A percentile compares a stretch with the other conserved stretches of the same genome.
Conservation (phyloP, 2,888 invertebrate species). For the Sphaerophoria taeniata region DNA sequence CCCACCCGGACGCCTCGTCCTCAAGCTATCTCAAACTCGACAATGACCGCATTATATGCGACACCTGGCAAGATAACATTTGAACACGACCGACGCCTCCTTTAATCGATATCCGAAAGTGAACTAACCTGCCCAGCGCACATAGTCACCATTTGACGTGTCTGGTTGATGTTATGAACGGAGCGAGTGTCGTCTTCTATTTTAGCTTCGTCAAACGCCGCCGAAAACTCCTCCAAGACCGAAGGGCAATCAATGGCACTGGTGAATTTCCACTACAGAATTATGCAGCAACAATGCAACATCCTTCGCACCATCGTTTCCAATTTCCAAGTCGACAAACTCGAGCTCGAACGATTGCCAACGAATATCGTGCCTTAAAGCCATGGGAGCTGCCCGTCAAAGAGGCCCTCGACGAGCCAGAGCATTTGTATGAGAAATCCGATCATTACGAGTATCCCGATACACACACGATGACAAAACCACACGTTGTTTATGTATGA, state of each 20-base stretch:
- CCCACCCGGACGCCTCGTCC: conserved; percentile 48
- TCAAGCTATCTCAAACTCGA: conserved; percentile 79
- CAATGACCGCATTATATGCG: conserved; percentile 81
- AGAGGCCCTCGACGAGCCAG: conserved; percentile 81
- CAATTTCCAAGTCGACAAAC: conserved; percentile 81
- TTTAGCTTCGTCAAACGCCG: conserved; percentile 81
- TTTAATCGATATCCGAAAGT: conserved; percentile 81
- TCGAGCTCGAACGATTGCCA: conserved; percentile 82
- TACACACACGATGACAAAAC: conserved; percentile 83
- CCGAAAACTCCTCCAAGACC: conserved; percentile 81
- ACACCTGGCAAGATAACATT: conserved; percentile 80
- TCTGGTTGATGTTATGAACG: conserved; percentile 81
- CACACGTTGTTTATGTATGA: conserved; percentile 85
- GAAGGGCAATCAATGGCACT: conserved; percentile 81
- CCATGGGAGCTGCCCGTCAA: conserved; percentile 83
- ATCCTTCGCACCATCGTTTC: conserved; percentile 79
- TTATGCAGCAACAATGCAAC: conserved; percentile 80
- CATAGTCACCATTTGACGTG: conserved; percentile 82
- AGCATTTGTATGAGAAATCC: conserved; percentile 83
- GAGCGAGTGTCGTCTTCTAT: conserved; percentile 81
- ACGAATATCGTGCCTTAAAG: conserved; percentile 82
- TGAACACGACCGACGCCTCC: conserved; percentile 78
- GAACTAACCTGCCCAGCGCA: conserved; percentile 83
- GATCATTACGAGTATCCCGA: conserved; percentile 83
- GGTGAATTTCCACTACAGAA: conserved; percentile 82